Conservation (phyloP, 2,113 vertebrate species). For the Trematomus loennbergii region DNA sequence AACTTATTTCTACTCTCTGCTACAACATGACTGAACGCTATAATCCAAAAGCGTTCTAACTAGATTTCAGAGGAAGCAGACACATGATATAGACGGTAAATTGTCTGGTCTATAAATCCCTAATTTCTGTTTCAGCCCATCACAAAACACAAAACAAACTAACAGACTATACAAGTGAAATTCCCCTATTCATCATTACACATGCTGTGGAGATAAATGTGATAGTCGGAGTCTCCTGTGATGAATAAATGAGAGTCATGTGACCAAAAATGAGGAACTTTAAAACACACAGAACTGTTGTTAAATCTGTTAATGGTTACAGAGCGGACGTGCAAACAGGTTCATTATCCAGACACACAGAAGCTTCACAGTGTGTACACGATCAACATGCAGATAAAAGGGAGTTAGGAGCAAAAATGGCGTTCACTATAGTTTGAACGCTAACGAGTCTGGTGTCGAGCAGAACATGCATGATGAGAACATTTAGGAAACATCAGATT, state of each 20-base stretch:
- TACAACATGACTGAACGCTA: too few species aligned
- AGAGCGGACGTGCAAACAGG: constrained; percentile 9
- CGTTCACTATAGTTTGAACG: background rate
- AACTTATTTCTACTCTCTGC: too few species aligned
- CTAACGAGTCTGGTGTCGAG: background rate
- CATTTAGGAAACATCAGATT: constrained; percentile 17
- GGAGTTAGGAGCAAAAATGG: background rate
- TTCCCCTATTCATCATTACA: background rate
- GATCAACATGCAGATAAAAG: constrained; percentile 54
- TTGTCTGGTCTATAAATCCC: too few species aligned
- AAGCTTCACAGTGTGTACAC: too few species aligned
- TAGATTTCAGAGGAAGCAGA: too few species aligned
- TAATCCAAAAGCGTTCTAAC: too few species aligned
- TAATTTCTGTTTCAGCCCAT: too few species aligned
- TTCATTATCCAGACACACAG: constrained; percentile 17
- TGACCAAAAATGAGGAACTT: background rate
- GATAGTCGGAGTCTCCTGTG: background rate
- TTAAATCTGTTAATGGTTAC: constrained; percentile 10
- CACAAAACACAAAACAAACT: too few species aligned
- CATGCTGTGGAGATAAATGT: background rate
- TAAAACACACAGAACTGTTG: background rate
- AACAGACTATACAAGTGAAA: too few species aligned
- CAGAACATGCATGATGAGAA: constrained; percentile 44
- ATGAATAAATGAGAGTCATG: background rate
- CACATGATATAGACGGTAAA: too few species aligned